phyloP scores from a whole-genome alignment of 2,797 vertebrate species.

The Sebastes matsubarae region DNA sequence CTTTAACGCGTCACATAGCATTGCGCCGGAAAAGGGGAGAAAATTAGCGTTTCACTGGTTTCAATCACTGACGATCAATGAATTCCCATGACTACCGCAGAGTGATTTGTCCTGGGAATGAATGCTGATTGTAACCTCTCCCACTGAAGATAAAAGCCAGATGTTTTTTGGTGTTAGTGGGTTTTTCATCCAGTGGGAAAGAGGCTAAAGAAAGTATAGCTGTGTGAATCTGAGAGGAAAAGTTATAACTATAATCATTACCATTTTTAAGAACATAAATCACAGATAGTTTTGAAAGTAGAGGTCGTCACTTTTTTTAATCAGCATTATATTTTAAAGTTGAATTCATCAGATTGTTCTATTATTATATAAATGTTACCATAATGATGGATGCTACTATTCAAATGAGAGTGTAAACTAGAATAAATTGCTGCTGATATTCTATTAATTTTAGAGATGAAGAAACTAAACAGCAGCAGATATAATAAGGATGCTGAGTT shows the following conservation, averaged over 20 bases:
- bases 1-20: no score
- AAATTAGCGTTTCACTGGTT: no score
- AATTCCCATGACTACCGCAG: no score
- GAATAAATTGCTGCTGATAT: background rate
- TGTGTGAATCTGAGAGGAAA: background rate
- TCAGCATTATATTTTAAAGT: slow-evolving; percentile 28
- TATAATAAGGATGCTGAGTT: background rate
- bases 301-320: background rate
- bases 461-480: slow-evolving; percentile 9
- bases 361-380: background rate
- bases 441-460: background rate
- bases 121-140: background rate
- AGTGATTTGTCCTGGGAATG: background rate
- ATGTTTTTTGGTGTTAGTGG: background rate
- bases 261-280: slow-evolving; percentile 11
- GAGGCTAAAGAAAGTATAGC: background rate
- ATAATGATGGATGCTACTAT: slow-evolving; percentile 9
- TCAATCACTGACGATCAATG: no score
- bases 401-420: slow-evolving; percentile 4
- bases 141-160: background rate
- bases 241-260: slow-evolving; percentile 3
- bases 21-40: no score
- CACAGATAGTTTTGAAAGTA: background rate
- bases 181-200: background rate
- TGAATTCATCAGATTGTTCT: background rate